phyloP scores from a whole-genome alignment of 1,140 invertebrate genomes.

The Drosophila mauritiana region DNA sequence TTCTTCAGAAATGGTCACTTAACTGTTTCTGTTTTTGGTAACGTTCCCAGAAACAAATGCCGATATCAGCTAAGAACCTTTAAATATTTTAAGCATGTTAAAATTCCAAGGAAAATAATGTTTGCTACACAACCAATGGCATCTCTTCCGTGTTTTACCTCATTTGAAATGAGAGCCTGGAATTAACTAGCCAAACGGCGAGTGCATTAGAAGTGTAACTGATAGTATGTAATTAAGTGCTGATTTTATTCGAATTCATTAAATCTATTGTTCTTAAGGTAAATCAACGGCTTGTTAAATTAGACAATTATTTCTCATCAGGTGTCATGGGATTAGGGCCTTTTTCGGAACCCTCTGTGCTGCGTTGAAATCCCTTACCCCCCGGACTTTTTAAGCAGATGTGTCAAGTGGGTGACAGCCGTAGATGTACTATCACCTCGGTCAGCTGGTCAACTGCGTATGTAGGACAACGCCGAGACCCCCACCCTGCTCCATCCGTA shows the following conservation, averaged over 20 bases:
- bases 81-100: not conserved
- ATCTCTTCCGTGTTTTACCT: not conserved
- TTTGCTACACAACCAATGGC: not conserved
- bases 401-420: conserved; percentile 32
- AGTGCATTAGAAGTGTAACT: conserved; percentile 7
- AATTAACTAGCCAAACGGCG: not conserved
- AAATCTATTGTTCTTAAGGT: conserved; percentile 4
- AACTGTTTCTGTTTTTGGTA: too few species aligned
- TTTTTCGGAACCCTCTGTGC: not conserved
- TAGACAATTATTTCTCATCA: not conserved
- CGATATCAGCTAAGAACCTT: too few species aligned
- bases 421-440: conserved; percentile 28
- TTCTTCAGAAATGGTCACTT: not conserved
- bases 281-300: not conserved
- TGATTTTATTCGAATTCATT: conserved; percentile 20
- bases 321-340: too few species aligned
- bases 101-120: conserved; percentile 3
- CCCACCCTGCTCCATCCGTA: not conserved
- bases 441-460: conserved; percentile 54
- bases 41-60: too few species aligned
- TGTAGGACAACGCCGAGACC: conserved; percentile 32
- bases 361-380: not conserved
- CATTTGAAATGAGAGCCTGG: conserved; percentile 14
- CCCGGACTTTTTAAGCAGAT: conserved; percentile 8
- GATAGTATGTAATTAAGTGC: conserved; percentile 9